Evolutionary conservation across 2,797 vertebrate species (phyloP).

Genomic region (Eutrigla gurnardus): DNA sequence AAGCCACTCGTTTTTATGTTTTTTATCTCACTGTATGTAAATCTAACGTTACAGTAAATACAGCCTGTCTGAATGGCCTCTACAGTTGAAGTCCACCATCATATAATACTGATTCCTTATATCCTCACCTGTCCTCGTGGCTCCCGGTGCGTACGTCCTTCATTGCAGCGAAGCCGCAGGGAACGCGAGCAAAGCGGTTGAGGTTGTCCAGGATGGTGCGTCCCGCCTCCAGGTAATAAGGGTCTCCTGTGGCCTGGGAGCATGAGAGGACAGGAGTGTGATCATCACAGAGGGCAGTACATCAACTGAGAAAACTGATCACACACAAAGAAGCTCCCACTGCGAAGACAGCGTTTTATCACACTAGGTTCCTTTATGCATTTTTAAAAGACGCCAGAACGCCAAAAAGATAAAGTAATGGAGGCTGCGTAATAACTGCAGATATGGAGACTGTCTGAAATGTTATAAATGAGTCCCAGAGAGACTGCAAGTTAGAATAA

Average conservation of each 20-base stretch:
- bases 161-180: slow-evolving; percentile 98
- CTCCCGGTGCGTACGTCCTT: slow-evolving; percentile 98
- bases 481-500: background rate
- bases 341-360: slow-evolving; percentile 6
- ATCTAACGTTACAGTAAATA: background rate
- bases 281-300: slow-evolving; percentile 15
- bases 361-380: background rate
- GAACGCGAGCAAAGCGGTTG: slow-evolving; percentile 97
- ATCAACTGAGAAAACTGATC: background rate
- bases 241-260: slow-evolving; percentile 93
- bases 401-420: slow-evolving; percentile 4
- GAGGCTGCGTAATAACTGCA: slow-evolving; percentile 5
- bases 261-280: background rate
- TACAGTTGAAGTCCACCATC: background rate
- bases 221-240: slow-evolving; percentile 97
- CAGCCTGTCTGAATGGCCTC: background rate
- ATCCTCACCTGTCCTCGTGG: slow-evolving; percentile 95
- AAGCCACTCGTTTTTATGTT: background rate
- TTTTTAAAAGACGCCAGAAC: slow-evolving; percentile 14
- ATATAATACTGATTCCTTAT: background rate
- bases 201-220: slow-evolving; percentile 98
- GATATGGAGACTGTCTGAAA: slow-evolving; percentile 8
- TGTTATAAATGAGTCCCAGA: background rate
- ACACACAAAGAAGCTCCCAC: background rate
- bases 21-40: too few species aligned